Evolutionary conservation across 2,797 vertebrate species (phyloP), one percentile per base, ranked within the genome.

Genomic region (Molossus molossus): DNA sequence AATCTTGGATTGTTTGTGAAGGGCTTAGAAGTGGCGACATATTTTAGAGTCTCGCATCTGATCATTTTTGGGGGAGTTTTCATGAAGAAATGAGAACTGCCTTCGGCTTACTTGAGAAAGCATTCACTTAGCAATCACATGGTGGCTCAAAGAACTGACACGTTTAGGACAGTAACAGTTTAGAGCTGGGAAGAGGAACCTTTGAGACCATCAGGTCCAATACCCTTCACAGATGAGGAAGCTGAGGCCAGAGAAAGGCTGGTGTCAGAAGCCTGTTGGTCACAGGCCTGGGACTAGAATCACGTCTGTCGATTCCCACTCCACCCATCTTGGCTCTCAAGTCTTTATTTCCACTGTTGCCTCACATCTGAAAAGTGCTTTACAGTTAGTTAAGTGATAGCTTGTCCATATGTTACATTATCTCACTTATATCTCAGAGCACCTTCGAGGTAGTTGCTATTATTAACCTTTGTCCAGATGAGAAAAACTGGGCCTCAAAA

Each of bases 1-100:
- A 99, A 97, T 10, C 0, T 23, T 77, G 87, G 29, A 40, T 90
- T 45, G 15, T 92, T 64, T 79, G 77, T 27, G 69, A 72, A 72
- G 37, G 65, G 20, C 60, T 82, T 83, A 45, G 37, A 57, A 27
- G 29, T 8, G 67, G 69, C 11, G 20, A 37, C 53, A 2, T 79
- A 40, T 81, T 80, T 83, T 17, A 62, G 80, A 81, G n/a, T 80
- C 50, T 87, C 65, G 65, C 53, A 58, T 86, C 23, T 67, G 57
- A 37, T 80, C 1, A 17, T 17, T 81, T 76, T 50, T 3, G 62
- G 62, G 81, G 23, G 17, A 4, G 27, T 29, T n/a, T 11, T 88
- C 14, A 25, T 48, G 79, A 81, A 70, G 55, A 70, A 80, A 50
- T 73, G 67, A 94, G 48, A 84, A 85, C 37, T 73, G 4, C 57